Evolutionary conservation across 1,140 invertebrate species (phyloP), one percentile per base, ranked within the genome.

Genomic region (Potamilus streckersoni): DNA sequence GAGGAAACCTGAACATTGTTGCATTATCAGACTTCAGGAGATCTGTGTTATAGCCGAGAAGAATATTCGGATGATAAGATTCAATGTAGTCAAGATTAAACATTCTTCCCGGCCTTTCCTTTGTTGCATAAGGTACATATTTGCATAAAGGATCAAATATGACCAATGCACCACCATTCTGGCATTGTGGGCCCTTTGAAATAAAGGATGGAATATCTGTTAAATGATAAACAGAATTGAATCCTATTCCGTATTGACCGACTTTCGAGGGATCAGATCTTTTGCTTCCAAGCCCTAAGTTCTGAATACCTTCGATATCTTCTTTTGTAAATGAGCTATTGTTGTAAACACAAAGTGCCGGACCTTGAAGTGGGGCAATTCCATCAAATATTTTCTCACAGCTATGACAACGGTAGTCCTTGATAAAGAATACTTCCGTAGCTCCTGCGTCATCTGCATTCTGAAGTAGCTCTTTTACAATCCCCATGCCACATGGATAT

Each of bases 391-490:
- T 65, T 56, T 71, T 71, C 59, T 80, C 61, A 13, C 58, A 76
- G 59, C 73, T 57, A 67, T 82, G 79, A 31, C 71, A 19, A 60
- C 83, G 73, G 20, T 78, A 82, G 59, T 87, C 85, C 74, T 83
- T 82, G n/a, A 87, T 81, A 73, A 88, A 88, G 64, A 80, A 75
- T 19, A 87, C 78, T 74, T 84, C 83, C 31, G 82, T 87, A 60
- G 87, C 87, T 57, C 80, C 82, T 62, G 85, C 84, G 78, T 88
- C 87, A 79, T 88, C 87, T n/a, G 87, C 83, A 80, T 96, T 87
- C 69, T 87, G 85, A 1, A 87, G 60, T n/a, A 87, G 75, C 66
- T 87, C 85, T 72, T 87, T 84, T 27, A 83, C 64, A 19, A 86
- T 60, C 27, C 78, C 80, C 4, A 71, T 63, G 61, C 84, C 86